phyloP scores from a whole-genome alignment of 2,888 invertebrate genomes.

The Onthophagus sagittarius region DNA sequence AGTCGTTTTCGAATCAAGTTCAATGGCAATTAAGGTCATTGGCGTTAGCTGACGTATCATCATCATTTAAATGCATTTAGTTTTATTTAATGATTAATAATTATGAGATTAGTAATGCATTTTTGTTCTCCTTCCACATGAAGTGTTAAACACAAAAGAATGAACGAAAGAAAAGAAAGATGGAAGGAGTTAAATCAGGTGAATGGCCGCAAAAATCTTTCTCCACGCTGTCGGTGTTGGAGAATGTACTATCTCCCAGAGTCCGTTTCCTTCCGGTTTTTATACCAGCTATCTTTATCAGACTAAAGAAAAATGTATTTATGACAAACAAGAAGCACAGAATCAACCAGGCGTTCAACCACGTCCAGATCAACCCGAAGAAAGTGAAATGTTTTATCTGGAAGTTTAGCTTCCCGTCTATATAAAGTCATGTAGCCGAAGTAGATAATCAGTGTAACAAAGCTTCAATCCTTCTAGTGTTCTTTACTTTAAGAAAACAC shows the following conservation, averaged over 20 bases:
- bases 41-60: conserved; percentile 2
- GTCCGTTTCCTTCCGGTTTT: conserved; percentile 16
- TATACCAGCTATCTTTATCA: neutral
- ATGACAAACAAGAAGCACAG: neutral
- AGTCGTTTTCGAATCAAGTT: conserved; percentile 16
- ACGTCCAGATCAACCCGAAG: conserved; percentile 32
- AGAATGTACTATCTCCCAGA: conserved; percentile 22
- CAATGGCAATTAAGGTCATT: conserved; percentile 19
- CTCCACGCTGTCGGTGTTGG: neutral
- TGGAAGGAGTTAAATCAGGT: neutral
- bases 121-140: neutral
- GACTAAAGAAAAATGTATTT: neutral
- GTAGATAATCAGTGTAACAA: conserved; percentile 16
- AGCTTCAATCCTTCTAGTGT: conserved; percentile 17
- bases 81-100: no score
- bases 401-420: conserved; percentile 32
- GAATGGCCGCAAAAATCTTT: conserved; percentile 1
- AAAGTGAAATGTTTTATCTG: conserved; percentile 40
- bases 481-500: conserved; percentile 9
- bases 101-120: no score
- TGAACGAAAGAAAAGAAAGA: neutral
- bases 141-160: neutral
- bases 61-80: no score
- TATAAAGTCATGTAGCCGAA: conserved; percentile 30
- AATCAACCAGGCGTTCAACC: conserved; percentile 15